A percentile compares a stretch with the other conserved stretches of the same genome.
phyloP scores from a whole-genome alignment of 2,797 vertebrate species.

The Coreius guichenoti region DNA sequence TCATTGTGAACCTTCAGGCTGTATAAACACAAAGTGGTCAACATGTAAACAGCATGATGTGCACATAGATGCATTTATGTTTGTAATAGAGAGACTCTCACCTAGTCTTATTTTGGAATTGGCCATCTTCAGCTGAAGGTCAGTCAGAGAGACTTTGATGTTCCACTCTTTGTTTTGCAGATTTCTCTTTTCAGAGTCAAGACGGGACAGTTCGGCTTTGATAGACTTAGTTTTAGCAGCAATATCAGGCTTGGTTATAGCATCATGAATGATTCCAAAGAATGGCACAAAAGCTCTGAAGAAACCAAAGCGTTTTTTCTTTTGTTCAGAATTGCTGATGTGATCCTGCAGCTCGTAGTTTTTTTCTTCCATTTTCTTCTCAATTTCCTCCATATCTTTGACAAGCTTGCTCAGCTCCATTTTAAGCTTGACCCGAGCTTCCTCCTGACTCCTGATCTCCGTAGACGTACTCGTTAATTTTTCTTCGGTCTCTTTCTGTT shows the following conservation, averaged over 20 bases:
- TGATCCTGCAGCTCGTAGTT: neutral
- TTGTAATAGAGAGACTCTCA: neutral
- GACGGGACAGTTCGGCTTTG: neutral
- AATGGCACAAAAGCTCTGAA: neutral
- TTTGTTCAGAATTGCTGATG: neutral
- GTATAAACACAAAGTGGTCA: neutral
- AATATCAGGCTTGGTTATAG: neutral
- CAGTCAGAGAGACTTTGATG: neutral
- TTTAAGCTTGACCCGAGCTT: rapidly evolving
- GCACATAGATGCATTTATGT: neutral
- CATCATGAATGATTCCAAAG: neutral
- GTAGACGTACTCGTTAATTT: neutral
- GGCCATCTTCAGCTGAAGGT: neutral
- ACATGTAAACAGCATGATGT: neutral
- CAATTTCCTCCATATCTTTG: neutral
- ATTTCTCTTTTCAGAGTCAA: neutral
- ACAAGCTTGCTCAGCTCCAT: neutral
- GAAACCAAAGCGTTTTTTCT: too few species aligned
- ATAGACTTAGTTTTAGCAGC: neutral
- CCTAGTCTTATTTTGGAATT: neutral
- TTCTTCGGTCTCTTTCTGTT: neutral
- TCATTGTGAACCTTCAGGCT: too few species aligned
- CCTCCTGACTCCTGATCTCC: neutral
- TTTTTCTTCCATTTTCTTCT: neutral
- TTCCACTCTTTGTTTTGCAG: neutral